Evolutionary conservation across 1,140 invertebrate genomes (phyloP), one percentile per base, ranked within the genome.

Genomic region (Orchestia grillus): DNA sequence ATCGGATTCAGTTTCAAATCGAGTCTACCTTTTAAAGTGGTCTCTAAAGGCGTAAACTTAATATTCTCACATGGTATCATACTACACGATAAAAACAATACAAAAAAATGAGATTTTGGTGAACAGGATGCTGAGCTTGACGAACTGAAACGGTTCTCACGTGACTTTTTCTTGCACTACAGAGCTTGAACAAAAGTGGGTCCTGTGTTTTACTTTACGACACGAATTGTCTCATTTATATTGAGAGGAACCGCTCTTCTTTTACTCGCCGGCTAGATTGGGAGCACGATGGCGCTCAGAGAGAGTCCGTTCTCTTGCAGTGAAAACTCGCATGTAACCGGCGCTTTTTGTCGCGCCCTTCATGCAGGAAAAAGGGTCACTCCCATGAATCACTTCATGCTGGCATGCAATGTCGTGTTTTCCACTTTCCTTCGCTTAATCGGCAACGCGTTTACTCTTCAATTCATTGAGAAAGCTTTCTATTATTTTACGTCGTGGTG

Each of bases 291-390:
- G 92, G 44, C 92, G 43, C 92, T 45, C 15, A 45, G 92, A 94
- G 92, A 94, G 44, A 94, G 92, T 94, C 47, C 92, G 92, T 94
- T 47, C 92, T 94, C 44, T 44, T 94, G 44, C 92, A 94, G 92
- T 94, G 92, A 94, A 94, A 94, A 94, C 92, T 94, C 3, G 92
- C 92, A n/a, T 94, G 92, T 45, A 94, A 94, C 44, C 92, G 6
- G 4, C 44, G 92, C 92, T 94, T 94, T 94, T 94, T 94, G 40
- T 45, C 92, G 40, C 92, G 44, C 44, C 44, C 43, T 15, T 44
- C 92, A 19, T n/a, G 3, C 43, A 44, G 92, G 44, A 94, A 94
- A 94, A 94, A 94, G 44, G 92, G 92, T 94, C 92, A 45, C 6
- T n/a, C n/a, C 6, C 36, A 44, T 94, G 92, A 94, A 94, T 94